phyloP scores from a whole-genome alignment of 2,888 invertebrate genomes.

The Xanthorhoe designata region DNA sequence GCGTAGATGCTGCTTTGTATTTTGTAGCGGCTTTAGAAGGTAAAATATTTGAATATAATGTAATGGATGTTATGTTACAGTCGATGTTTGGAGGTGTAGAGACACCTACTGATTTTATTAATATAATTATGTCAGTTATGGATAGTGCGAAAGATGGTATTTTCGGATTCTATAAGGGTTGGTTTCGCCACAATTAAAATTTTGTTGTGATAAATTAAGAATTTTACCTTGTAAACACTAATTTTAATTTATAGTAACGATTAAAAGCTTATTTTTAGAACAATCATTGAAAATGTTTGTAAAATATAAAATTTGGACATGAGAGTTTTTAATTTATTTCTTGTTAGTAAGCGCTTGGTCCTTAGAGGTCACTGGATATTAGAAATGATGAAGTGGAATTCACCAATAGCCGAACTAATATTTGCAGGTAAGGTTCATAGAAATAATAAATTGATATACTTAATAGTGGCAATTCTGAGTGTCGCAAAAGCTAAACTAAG shows the following conservation, averaged over 20 bases:
- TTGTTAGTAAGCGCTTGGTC: too few species aligned
- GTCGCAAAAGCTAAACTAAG: too few species aligned
- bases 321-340: too few species aligned
- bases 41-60: conserved; percentile 71
- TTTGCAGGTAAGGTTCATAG: too few species aligned
- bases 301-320: too few species aligned
- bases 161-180: conserved; percentile 42
- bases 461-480: too few species aligned
- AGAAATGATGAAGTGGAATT: too few species aligned
- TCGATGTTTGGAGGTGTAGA: conserved; percentile 62
- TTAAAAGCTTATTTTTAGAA: background rate
- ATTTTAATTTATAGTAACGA: too few species aligned
- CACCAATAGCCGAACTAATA: too few species aligned
- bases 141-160: conserved; percentile 56
- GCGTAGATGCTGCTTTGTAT: conserved; percentile 68
- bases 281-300: background rate
- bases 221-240: too few species aligned
- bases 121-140: conserved; percentile 64
- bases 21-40: conserved; percentile 67
- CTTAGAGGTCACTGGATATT: too few species aligned
- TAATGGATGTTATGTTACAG: conserved; percentile 65
- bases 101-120: conserved; percentile 59
- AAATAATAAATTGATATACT: too few species aligned
- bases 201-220: background rate
- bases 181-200: conserved; percentile 1